Evolutionary conservation across 2,113 vertebrate genomes (phyloP).

Genomic region (Rostratula benghalensis): DNA sequence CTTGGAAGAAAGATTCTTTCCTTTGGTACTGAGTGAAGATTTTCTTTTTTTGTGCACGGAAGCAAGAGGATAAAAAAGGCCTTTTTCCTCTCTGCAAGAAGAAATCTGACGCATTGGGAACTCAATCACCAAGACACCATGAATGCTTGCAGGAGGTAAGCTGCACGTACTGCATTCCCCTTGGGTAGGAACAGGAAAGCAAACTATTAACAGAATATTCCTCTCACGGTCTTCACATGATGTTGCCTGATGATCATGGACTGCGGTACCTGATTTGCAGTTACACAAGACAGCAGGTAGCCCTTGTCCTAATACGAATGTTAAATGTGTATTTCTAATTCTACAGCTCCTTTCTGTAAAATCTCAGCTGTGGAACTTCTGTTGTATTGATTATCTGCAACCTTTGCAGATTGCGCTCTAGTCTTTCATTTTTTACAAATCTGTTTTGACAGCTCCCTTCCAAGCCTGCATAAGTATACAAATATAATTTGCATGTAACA

Average conservation of each 20-base stretch:
- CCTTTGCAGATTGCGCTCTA: not conserved
- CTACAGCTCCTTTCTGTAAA: not conserved
- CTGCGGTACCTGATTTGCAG: not conserved
- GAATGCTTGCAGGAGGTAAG: slow-evolving; percentile 71
- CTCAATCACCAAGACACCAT: not conserved
- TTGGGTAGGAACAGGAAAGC: not conserved
- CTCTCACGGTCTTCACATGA: not conserved
- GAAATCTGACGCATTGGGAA: not conserved
- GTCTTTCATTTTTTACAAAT: not conserved
- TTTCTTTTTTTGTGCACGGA: not conserved
- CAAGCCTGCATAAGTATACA: not conserved
- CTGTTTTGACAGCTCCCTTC: not conserved
- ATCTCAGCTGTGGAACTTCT: not conserved
- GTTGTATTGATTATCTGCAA: not conserved
- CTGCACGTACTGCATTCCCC: not conserved
- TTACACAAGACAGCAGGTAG: not conserved
- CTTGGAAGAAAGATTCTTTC: slow-evolving; percentile 1
- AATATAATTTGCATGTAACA: not conserved
- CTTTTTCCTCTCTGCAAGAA: not conserved
- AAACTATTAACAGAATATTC: not conserved
- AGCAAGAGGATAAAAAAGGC: not conserved
- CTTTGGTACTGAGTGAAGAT: not conserved
- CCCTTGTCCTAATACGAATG: not conserved
- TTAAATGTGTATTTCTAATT: not conserved
- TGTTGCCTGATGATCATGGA: not conserved